Conservation (phyloP, 1,140 invertebrate genomes). For the Drosophila sproati region DNA sequence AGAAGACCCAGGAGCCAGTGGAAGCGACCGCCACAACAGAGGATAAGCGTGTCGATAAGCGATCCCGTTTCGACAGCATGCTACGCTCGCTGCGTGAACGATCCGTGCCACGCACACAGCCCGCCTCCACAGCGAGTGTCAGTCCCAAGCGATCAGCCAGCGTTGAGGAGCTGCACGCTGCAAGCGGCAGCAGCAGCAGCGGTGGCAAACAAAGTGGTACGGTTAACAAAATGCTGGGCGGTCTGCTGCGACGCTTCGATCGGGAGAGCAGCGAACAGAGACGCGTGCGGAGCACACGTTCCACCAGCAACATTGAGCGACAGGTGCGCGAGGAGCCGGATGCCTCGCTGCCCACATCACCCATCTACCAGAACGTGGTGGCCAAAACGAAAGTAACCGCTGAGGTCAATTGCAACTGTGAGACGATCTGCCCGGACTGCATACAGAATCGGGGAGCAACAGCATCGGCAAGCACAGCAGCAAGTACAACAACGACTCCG, state of each 20-base stretch:
- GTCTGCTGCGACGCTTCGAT: slow-evolving; percentile 89
- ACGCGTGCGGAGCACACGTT: slow-evolving; percentile 70
- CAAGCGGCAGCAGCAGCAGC: slow-evolving; percentile 85
- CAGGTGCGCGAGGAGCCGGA: slow-evolving; percentile 58
- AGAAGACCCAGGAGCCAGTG: slow-evolving; percentile 47
- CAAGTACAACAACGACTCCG: slow-evolving; percentile 5
- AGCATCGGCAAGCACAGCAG: not conserved
- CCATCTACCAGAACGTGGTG: slow-evolving; percentile 77
- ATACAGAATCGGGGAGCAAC: slow-evolving; percentile 46
- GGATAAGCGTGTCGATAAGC: slow-evolving; percentile 71
- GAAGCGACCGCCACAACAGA: slow-evolving; percentile 15
- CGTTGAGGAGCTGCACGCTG: slow-evolving; percentile 87
- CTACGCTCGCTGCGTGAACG: slow-evolving; percentile 87
- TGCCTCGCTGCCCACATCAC: slow-evolving; percentile 43
- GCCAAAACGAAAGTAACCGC: slow-evolving; percentile 18
- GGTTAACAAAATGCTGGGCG: slow-evolving; percentile 88
- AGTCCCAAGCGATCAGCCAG: slow-evolving; percentile 89
- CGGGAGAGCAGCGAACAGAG: slow-evolving; percentile 79
- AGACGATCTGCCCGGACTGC: slow-evolving; percentile 63
- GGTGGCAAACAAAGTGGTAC: slow-evolving; percentile 85
- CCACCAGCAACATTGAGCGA: slow-evolving; percentile 79
- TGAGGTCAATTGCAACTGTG: slow-evolving; percentile 70
- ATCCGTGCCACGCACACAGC: slow-evolving; percentile 87
- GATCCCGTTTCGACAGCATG: slow-evolving; percentile 85
- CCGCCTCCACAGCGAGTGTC: slow-evolving; percentile 75